These are phyloP conservation scores for Lacanobia wlatinum DNA, from an alignment of 2,888 invertebrate species.

Conservation along the genomic window DNA sequence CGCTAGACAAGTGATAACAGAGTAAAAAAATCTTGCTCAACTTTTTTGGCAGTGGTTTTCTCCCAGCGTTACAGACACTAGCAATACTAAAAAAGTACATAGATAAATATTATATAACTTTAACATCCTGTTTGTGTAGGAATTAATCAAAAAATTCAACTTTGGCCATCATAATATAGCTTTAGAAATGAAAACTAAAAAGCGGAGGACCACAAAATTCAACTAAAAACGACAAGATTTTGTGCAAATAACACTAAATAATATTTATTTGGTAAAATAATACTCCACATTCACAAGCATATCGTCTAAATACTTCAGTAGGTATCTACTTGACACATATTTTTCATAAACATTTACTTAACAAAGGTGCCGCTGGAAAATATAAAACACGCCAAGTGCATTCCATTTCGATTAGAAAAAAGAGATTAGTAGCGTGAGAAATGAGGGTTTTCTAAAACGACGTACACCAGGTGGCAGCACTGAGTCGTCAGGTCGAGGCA, in stretches of 20 bases:
- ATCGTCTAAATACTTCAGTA: slow-evolving; percentile 24
- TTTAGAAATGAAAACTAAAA: slow-evolving; percentile 20
- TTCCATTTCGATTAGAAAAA: background rate
- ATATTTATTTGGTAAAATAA: slow-evolving; percentile 74
- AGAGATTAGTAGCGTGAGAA: slow-evolving; percentile 13
- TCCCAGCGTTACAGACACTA: background rate
- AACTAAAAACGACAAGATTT: slow-evolving; percentile 57
- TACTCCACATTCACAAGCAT: slow-evolving; percentile 64
- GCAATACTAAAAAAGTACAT: background rate
- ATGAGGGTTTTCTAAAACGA: background rate
- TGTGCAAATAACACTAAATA: slow-evolving; percentile 66
- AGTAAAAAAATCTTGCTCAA: background rate
- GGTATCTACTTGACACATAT: background rate
- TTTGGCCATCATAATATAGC: background rate
- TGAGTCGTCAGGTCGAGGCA: too few relatives aligned
- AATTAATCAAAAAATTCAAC: too few relatives aligned
- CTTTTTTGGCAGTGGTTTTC: slow-evolving; percentile 12
- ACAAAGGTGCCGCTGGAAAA: background rate
- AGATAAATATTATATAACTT: too few relatives aligned
- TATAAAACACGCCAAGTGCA: slow-evolving; percentile 13
- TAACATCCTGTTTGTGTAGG: too few relatives aligned
- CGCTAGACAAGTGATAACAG: slow-evolving; percentile 2
- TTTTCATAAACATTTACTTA: background rate
- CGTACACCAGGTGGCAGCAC: too few relatives aligned
- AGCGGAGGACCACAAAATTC: slow-evolving; percentile 34